Conservation (phyloP, 2,888 invertebrate genomes). For the Rhorus exstirpatorius region DNA sequence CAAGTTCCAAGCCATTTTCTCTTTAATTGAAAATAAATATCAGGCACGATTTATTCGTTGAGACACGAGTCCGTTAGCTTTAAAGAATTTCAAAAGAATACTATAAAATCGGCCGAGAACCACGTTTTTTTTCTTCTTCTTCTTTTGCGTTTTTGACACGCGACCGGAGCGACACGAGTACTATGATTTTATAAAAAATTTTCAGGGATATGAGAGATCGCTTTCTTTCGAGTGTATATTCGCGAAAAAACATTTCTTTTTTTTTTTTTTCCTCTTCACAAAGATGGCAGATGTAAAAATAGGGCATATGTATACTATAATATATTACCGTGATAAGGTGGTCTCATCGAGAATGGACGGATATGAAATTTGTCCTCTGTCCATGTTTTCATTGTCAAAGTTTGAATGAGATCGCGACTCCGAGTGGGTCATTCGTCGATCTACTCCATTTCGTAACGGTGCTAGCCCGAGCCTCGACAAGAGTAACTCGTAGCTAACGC, state of each 20-base stretch:
- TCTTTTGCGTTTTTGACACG: too few relatives aligned
- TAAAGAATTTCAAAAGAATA: too few relatives aligned
- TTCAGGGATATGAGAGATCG: not conserved
- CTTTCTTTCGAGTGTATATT: not conserved
- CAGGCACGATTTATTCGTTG: too few relatives aligned
- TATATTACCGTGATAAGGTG: conserved; percentile 47
- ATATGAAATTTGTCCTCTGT: conserved; percentile 40
- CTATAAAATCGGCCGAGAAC: too few relatives aligned
- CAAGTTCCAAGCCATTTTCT: not conserved
- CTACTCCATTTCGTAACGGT: conserved; percentile 32
- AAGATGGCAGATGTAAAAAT: conserved; percentile 29
- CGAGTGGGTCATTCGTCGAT: conserved; percentile 65
- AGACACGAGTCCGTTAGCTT: too few relatives aligned
- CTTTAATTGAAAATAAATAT: too few relatives aligned
- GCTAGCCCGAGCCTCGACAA: not conserved
- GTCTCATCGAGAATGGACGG: conserved; percentile 36
- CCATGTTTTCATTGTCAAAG: conserved; percentile 59
- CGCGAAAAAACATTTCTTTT: not conserved
- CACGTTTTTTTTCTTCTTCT: too few relatives aligned
- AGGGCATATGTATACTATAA: not conserved
- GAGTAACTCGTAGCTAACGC: conserved; percentile 21
- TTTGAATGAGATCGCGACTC: conserved; percentile 59
- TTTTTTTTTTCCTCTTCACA: not conserved
- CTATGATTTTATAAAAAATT: not conserved
- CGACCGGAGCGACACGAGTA: too few relatives aligned